Evolutionary conservation across 2,113 vertebrate genomes (phyloP), one percentile per base, ranked within the genome.

Genomic region (Phylloscopus trochiloides): DNA sequence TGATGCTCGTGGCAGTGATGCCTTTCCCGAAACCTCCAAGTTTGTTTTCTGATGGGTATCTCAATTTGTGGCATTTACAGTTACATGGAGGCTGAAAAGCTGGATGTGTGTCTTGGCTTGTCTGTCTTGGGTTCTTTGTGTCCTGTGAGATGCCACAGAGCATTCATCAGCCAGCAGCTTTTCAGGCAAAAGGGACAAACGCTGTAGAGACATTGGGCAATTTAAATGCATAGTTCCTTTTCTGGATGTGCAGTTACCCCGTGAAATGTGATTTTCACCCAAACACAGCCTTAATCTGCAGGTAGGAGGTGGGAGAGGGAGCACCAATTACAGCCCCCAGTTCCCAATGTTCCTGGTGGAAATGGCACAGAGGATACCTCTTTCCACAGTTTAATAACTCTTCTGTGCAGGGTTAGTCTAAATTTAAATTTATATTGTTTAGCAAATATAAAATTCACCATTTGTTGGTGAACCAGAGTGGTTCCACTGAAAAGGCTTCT

Each of bases 121-220:
- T 32, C 52, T 47, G 5, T 52, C 17, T 8, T 7, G 25, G 2
- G 10, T 11, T 47, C 74, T 86, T 31, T 55, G 15, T 72, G 43
- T 67, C 34, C 1, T 10, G 21, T 11, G 74, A 72, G 58, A 42
- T 48, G 62, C 36, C 83, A 83, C 16, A 11, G 45, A 43, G n/a
- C 21, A 25, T 63, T 82, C 31, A 42, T 38, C 65, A 78, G 52
- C 24, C 38, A 29, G 1, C 16, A 70, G 26, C 10, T 52, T 75
- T 40, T 36, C 28, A 52, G 17, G 54, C 36, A 26, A 80, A 57
- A 91, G 12, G 54, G 54, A 68, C 31, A 76, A 57, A 68, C n/a
- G 4, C 2, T n/a, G 0, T 3, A 5, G 58, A 25, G 48, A 43
- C 16, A 5, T 0, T 21, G 17, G 19, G 18, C 34, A 43, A 31